Conservation (phyloP, 2,888 invertebrate species). For the Rotaria socialis region DNA sequence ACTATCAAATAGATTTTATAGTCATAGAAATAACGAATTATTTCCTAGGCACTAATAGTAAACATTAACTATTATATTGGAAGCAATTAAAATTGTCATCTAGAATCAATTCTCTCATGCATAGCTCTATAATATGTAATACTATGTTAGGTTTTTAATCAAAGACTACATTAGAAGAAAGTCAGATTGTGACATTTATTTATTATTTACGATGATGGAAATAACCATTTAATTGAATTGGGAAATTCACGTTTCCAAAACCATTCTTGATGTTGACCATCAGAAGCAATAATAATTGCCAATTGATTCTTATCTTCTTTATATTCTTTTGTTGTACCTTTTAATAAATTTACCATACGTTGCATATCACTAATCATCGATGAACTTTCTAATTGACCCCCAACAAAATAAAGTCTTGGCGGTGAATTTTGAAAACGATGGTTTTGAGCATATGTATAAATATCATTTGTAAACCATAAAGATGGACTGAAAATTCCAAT, state of each 20-base stretch:
- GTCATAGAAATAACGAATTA: too few relatives aligned
- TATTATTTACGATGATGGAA: neutral
- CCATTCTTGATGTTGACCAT: conserved; percentile 44
- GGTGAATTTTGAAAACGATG: neutral
- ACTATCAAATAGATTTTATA: too few relatives aligned
- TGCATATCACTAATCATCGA: conserved; percentile 42
- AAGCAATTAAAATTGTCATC: too few relatives aligned
- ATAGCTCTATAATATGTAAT: too few relatives aligned
- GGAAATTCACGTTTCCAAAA: conserved; percentile 45
- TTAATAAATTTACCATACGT: conserved; percentile 37
- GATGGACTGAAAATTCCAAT: conserved; percentile 44
- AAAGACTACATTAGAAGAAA: neutral
- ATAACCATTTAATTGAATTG: conserved; percentile 38
- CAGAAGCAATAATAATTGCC: neutral
- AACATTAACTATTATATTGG: too few relatives aligned
- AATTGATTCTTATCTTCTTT: neutral
- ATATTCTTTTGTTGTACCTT: neutral
- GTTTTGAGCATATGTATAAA: conserved; percentile 33
- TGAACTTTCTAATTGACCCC: conserved; percentile 40
- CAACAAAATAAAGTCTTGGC: conserved; percentile 42
- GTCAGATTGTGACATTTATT: neutral
- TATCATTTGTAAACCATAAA: conserved; percentile 42
- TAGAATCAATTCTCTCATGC: too few relatives aligned
- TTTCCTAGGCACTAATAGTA: too few relatives aligned
- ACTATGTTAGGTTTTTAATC: neutral